Evolutionary conservation across 2,888 invertebrate species (phyloP), one percentile per base, ranked within the genome.

Genomic region (Caprella mutica): DNA sequence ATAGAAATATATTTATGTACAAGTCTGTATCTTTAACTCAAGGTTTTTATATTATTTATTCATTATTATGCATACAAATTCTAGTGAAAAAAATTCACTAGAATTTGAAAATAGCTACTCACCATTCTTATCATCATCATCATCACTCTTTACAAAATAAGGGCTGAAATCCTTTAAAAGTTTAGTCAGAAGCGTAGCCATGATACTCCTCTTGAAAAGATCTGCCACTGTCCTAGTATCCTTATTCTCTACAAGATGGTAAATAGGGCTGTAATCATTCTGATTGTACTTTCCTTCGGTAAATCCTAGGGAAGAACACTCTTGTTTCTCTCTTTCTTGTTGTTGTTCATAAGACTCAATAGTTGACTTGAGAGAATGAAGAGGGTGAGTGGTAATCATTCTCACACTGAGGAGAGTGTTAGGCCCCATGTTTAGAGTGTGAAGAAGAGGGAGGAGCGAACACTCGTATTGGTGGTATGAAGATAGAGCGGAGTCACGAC

Each of bases 181-280:
- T 42, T 57, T 59, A 1, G 54, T 30, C 40, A 63, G 24, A 33
- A 44, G 40, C 29, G 53, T 21, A 26, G 63, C 58, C 59, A 59
- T 56, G 21, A 56, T 52, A 46, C 56, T 53, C 42, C 63, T 42
- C 39, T 63, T 63, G 52, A 63, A 63, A 17, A 63, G 46, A 38
- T 63, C 63, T 52, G 58, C 56, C 5, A 63, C 63, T 9, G 59
- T 44, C 12, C 63, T 43, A 12, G 30, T 43, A 4, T 51, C 29
- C 42, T 59, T 59, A 29, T 63, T 63, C 23, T 43, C 48, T 17
- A 63, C 59, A 19, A 63, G 30, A 39, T 63, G 63, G 29, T 55
- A 63, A n/a, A 63, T 55, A 14, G 59, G 56, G 33, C 57, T 59
- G 48, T 63, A 63, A 30, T 63, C 63, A 6, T 56, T 27, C 6